phyloP scores from a whole-genome alignment of 2,888 invertebrate genomes.

The Xanthorhoe spadicearia region DNA sequence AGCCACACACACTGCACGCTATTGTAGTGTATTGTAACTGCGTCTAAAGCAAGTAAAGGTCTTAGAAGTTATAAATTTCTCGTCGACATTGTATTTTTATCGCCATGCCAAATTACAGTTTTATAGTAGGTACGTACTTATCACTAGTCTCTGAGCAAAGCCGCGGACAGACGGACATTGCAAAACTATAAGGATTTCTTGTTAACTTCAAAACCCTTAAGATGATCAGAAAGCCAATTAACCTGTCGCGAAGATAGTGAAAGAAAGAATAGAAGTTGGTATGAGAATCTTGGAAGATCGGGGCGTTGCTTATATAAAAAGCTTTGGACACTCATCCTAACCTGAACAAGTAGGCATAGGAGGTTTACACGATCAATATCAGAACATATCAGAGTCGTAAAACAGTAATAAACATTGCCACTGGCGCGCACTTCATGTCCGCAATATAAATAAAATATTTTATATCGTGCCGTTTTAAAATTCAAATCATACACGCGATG shows the following conservation, averaged over 20 bases:
- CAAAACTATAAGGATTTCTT: too few species aligned
- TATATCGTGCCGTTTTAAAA: constrained; percentile 32
- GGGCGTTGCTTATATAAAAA: neutral
- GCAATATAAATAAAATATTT: constrained; percentile 46
- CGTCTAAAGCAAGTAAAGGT: neutral
- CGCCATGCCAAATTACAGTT: too few species aligned
- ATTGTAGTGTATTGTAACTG: constrained; percentile 1
- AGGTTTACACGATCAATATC: constrained; percentile 61
- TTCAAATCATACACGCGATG: constrained; percentile 24
- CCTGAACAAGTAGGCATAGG: constrained; percentile 35
- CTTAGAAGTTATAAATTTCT: neutral
- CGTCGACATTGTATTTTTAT: neutral
- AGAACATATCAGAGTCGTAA: constrained; percentile 62
- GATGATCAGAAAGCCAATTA: too few species aligned
- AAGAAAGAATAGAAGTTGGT: too few species aligned
- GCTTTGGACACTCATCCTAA: neutral
- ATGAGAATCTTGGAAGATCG: too few species aligned
- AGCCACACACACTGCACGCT: neutral
- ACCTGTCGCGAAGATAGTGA: too few species aligned
- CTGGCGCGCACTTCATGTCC: constrained; percentile 49
- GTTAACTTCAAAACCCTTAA: too few species aligned
- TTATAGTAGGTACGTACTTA: too few species aligned
- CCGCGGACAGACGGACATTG: too few species aligned
- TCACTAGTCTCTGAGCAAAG: too few species aligned
- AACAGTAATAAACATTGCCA: constrained; percentile 56